These are phyloP conservation scores for Odontothrips loti DNA, from an alignment of 2,888 invertebrate genomes.

Conservation along the genomic window DNA sequence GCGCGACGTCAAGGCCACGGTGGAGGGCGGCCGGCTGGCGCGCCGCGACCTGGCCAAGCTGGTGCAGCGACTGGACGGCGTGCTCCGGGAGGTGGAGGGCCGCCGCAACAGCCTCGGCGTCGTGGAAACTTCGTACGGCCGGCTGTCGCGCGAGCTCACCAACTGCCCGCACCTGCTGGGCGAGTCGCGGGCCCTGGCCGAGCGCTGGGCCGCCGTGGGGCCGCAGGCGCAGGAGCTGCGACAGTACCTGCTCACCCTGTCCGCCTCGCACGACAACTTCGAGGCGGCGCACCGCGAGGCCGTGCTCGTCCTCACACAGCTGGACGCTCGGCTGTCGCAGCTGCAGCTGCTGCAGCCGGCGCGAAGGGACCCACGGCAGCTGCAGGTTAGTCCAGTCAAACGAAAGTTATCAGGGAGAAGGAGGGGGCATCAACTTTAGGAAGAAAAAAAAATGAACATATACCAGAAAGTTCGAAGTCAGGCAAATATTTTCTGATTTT, in stretches of 20 bases:
- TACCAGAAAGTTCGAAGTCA: too few relatives aligned
- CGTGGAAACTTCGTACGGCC: slow-evolving; percentile 36
- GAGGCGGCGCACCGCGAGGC: slow-evolving; percentile 66
- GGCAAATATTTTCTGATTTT: too few relatives aligned
- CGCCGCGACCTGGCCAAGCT: slow-evolving; percentile 28
- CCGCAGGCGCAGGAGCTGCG: slow-evolving; percentile 32
- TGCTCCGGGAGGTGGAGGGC: slow-evolving; percentile 34
- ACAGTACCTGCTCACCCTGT: slow-evolving; percentile 29
- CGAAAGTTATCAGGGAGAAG: too few relatives aligned
- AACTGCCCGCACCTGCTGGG: slow-evolving; percentile 17
- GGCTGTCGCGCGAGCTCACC: slow-evolving; percentile 30
- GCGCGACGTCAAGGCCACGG: slow-evolving; percentile 46
- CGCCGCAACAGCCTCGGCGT: slow-evolving; percentile 35
- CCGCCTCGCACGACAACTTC: slow-evolving; percentile 51
- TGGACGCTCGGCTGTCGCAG: slow-evolving; percentile 68
- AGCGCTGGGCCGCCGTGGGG: slow-evolving; percentile 33
- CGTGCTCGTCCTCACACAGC: slow-evolving; percentile 63
- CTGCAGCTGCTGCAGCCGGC: slow-evolving; percentile 58
- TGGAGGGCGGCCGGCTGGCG: slow-evolving; percentile 12
- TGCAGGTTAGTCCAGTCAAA: slow-evolving; percentile 31
- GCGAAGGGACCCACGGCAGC: slow-evolving; percentile 31
- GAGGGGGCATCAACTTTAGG: too few relatives aligned
- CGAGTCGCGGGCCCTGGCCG: slow-evolving; percentile 17
- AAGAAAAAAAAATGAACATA: too few relatives aligned
- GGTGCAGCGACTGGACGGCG: slow-evolving; percentile 34